These are phyloP conservation scores for Mycteria americana DNA, from an alignment of 2,797 vertebrate species.

Conservation along the genomic window DNA sequence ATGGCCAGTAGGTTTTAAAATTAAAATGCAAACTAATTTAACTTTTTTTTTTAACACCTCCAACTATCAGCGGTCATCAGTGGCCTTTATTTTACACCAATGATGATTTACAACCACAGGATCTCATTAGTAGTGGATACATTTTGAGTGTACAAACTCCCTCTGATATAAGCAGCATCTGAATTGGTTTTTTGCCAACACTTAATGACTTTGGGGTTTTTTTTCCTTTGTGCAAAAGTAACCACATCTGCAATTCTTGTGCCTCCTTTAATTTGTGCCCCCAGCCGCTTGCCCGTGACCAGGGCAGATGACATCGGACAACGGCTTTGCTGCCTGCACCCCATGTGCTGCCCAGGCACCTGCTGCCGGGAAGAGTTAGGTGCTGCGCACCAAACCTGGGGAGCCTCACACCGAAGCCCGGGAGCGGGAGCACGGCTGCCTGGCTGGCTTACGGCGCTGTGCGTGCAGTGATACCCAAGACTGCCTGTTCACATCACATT, in stretches of 20 bases:
- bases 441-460: background rate
- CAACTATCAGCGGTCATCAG: rapidly evolving
- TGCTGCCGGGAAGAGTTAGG: rapidly evolving
- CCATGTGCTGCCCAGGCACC: background rate
- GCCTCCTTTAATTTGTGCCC: too few species aligned
- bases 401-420: rapidly evolving
- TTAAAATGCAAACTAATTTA: background rate
- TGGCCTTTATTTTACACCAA: background rate
- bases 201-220: rapidly evolving
- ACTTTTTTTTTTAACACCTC: background rate
- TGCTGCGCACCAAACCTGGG: background rate
- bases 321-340: background rate
- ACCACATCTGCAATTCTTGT: rapidly evolving
- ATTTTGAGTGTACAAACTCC: rapidly evolving
- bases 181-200: rapidly evolving
- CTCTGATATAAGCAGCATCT: rapidly evolving
- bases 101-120: rapidly evolving
- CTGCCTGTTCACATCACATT: background rate
- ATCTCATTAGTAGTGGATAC: rapidly evolving
- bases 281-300: background rate
- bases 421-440: background rate
- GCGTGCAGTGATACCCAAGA: rapidly evolving
- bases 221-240: background rate
- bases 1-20: background rate
- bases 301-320: rapidly evolving